Evolutionary conservation across 2,113 vertebrate genomes (phyloP).

Genomic region (Platysteira castanea): DNA sequence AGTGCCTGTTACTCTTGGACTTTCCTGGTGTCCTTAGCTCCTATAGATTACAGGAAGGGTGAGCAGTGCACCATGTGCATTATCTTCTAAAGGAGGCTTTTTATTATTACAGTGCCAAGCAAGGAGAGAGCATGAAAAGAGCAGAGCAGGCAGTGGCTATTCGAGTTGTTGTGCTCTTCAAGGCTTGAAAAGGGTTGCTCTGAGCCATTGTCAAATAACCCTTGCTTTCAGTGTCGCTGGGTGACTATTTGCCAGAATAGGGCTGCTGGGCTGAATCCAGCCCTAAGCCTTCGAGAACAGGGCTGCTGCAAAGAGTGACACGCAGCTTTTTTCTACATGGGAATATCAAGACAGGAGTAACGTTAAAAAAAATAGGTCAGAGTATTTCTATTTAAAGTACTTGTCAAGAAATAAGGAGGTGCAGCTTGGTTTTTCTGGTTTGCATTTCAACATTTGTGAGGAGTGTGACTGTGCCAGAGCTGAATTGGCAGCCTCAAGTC

Average conservation of each 20-base stretch:
- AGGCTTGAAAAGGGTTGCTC: not conserved
- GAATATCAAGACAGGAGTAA: not conserved
- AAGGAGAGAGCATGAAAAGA: not conserved
- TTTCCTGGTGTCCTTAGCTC: not conserved
- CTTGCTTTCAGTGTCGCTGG: not conserved
- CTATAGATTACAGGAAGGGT: not conserved
- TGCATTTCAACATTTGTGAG: not conserved
- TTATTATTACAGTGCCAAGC: not conserved
- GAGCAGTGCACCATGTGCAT: not conserved
- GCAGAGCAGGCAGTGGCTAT: not conserved
- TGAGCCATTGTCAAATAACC: not conserved
- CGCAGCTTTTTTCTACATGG: not conserved
- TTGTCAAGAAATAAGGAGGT: not conserved
- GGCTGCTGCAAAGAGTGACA: not conserved
- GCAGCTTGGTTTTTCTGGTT: not conserved
- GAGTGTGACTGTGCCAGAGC: not conserved
- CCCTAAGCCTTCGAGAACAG: not conserved
- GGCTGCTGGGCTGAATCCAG: not conserved
- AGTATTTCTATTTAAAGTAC: slow-evolving; percentile 20
- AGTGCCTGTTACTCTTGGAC: not conserved
- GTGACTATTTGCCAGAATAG: not conserved
- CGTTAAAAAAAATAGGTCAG: not conserved
- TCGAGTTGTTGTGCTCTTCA: not conserved
- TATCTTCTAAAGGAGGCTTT: not conserved
- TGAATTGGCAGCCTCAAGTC: not conserved